Conservation (phyloP, 1,140 invertebrate species). For the Hirudo medicinalis region DNA sequence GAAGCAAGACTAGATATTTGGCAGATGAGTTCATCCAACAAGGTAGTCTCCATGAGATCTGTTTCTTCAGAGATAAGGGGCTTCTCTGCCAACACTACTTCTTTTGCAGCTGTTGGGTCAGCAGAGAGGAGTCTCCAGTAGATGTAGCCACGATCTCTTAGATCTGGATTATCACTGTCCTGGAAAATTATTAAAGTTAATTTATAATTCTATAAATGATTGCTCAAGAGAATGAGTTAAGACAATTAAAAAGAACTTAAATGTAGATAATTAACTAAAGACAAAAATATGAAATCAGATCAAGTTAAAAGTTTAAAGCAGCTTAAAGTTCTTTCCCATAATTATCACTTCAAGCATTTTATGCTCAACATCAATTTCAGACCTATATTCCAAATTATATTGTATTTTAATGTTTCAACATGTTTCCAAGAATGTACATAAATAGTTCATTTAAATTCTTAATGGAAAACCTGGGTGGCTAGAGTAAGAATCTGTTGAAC, state of each 20-base stretch:
- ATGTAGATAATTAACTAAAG: background rate
- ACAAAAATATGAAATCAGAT: too few species aligned
- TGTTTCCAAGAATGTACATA: too few species aligned
- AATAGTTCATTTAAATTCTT: too few species aligned
- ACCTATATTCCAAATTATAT: too few species aligned
- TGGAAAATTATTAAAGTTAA: conserved; percentile 21
- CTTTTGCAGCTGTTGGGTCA: conserved; percentile 94
- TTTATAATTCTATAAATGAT: background rate
- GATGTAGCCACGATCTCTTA: conserved; percentile 95
- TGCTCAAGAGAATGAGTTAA: background rate
- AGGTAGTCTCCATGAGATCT: conserved; percentile 87
- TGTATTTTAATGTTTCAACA: too few species aligned
- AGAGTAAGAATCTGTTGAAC: conserved; percentile 81
- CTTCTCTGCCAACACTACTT: conserved; percentile 91
- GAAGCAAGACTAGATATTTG: conserved; percentile 95
- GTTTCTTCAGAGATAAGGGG: conserved; percentile 98
- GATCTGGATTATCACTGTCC: conserved; percentile 98
- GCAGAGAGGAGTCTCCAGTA: conserved; percentile 97
- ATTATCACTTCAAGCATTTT: too few species aligned
- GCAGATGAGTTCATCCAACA: conserved; percentile 97
- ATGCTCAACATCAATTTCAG: too few species aligned
- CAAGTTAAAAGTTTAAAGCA: too few species aligned
- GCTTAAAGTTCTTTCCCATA: too few species aligned
- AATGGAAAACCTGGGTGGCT: conserved; percentile 58
- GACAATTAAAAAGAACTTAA: background rate